Evolutionary conservation across 2,888 invertebrate species (phyloP), one percentile per base, ranked within the genome.

Genomic region (Ischnura elegans): DNA sequence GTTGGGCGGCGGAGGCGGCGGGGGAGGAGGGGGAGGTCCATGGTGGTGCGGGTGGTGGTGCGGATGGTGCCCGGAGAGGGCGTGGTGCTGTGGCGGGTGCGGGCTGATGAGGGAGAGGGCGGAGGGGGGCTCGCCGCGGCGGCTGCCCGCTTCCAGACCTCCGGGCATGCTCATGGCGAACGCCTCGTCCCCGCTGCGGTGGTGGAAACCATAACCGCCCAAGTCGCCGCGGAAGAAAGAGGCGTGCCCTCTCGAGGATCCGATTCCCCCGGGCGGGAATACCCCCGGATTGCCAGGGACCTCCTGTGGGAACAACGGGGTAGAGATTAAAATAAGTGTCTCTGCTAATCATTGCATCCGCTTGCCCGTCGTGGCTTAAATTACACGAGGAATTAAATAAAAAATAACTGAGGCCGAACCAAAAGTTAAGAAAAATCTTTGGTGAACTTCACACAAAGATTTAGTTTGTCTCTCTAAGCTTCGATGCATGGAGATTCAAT

Each of bases 151-250:
- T 43, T 98, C 98, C 95, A 98, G 98, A 95, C 98, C 98, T 96
- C 97, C 97, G 95, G 98, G 98, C 94, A 98, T 96, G 96, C 98
- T 98, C 98, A 98, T 98, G 95, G 96, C 97, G 94, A 95, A 94
- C 87, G 45, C 55, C n/a, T 93, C 29, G 61, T 93, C 46, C 93
- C 85, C 85, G 76, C 42, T n/a, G n/a, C n/a, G n/a, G n/a, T n/a
- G 86, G 93, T 66, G 90, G 47, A 45, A 90, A 93, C 84, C 93
- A 85, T 93, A 76, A 66, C 93, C 43, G n/a, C 94, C 51, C 29
- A 85, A 84, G 47, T 85, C 93, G 61, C 87, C 90, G 61, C 87
- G 85, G 93, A 55, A 86, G 45, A 61, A 85, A 45, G 87, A 43
- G 76, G 87, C 76, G 76, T 43, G 66, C 45, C n/a, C 86, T 90